Evolutionary conservation across 2,888 invertebrate species (phyloP).

Genomic region (Polymixis lichenea): DNA sequence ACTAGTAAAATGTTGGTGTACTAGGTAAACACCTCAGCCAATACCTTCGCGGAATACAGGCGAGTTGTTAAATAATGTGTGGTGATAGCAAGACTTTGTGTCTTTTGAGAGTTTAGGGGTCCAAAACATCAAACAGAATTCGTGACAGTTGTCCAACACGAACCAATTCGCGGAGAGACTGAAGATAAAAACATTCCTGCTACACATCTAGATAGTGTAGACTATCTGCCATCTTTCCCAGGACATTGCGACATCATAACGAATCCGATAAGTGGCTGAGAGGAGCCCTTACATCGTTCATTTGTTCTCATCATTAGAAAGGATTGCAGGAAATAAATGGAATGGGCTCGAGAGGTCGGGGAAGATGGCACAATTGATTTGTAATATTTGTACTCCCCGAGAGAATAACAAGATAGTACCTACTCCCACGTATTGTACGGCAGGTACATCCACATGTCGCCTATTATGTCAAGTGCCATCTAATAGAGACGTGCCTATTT

Average conservation of each 20-base stretch:
- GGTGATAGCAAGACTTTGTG: neutral
- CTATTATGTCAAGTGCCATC: too few species aligned
- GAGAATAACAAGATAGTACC: too few species aligned
- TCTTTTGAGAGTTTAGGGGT: neutral
- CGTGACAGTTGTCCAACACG: neutral
- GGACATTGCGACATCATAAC: constrained; percentile 23
- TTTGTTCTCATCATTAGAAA: constrained; percentile 45
- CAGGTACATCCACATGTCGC: too few species aligned
- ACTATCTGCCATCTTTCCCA: constrained; percentile 24
- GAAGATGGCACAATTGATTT: neutral
- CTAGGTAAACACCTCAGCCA: neutral
- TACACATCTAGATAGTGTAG: neutral
- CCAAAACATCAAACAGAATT: neutral
- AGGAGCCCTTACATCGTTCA: constrained; percentile 15
- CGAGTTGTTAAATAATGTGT: neutral
- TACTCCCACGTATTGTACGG: too few species aligned
- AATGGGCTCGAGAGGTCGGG: neutral
- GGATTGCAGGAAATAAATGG: constrained; percentile 23
- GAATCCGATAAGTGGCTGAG: constrained; percentile 1
- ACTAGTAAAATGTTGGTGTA: neutral
- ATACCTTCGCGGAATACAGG: neutral
- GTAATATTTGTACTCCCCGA: neutral
- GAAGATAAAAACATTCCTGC: constrained; percentile 6
- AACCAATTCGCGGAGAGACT: neutral
- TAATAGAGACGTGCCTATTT: too few species aligned